Conservation (phyloP, 2,797 vertebrate species). For the Tapirus indicus region DNA sequence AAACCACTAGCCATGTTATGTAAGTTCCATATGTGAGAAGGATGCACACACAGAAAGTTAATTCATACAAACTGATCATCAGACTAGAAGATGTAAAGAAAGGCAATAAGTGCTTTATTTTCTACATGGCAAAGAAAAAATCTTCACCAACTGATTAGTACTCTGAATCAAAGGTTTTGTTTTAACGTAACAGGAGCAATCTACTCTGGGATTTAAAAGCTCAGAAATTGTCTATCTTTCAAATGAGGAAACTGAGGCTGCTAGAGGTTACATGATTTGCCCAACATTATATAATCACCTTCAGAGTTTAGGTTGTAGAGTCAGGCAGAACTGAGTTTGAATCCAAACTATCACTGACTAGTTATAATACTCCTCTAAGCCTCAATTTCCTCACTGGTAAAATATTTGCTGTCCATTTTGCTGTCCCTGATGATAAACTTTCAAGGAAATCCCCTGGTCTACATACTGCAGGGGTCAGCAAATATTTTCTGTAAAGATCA, state of each 20-base stretch:
- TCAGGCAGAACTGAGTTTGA: not conserved
- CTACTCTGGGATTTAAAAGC: not conserved
- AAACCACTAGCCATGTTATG: not conserved
- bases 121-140: not conserved
- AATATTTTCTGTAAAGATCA: not conserved
- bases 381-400: not conserved
- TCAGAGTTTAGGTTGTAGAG: not conserved
- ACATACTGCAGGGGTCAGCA: not conserved
- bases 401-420: slow-evolving; percentile 13
- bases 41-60: not conserved
- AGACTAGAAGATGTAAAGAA: not conserved
- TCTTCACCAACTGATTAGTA: not conserved
- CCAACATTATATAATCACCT: too few species aligned
- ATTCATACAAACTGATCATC: not conserved
- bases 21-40: not conserved
- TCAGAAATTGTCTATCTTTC: not conserved
- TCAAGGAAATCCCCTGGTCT: slow-evolving; percentile 14
- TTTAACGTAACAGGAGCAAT: not conserved
- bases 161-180: not conserved
- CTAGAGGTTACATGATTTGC: too few species aligned
- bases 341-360: not conserved
- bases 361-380: not conserved
- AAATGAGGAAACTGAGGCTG: not conserved
- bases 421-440: not conserved
- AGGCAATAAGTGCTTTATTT: not conserved